Percentiles rank a stretch among this genome's conserved stretches.
These are phyloP conservation scores for Haliaeetus leucogaster DNA, from an alignment of 2,113 vertebrate species.

Conservation along the genomic window DNA sequence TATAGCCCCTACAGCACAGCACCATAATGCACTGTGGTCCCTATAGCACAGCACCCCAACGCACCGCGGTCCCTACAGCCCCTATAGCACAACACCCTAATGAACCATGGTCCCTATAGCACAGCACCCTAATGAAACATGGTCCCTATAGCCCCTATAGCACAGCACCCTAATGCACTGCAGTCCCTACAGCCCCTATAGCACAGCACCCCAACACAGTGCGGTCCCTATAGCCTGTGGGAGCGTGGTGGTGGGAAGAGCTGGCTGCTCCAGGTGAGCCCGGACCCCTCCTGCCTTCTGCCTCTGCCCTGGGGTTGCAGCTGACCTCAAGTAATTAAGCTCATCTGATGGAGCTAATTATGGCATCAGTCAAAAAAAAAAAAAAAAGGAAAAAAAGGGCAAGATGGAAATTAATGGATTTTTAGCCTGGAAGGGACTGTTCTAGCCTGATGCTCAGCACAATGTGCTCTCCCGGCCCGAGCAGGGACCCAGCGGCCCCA, in stretches of 20 bases:
- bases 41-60: background rate
- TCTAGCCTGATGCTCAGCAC: background rate
- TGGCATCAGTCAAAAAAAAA: background rate
- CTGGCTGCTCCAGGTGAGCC: background rate
- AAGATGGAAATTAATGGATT: background rate
- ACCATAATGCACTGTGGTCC: background rate
- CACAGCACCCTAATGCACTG: fast-evolving
- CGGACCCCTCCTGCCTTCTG: background rate
- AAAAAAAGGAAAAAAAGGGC: background rate
- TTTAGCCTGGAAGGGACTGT: background rate
- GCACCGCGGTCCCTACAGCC: fast-evolving
- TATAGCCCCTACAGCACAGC: background rate
- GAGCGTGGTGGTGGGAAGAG: fast-evolving
- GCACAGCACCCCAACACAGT: background rate
- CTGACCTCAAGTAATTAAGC: background rate
- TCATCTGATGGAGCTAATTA: background rate
- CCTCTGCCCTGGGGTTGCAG: background rate
- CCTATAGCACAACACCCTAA: no score
- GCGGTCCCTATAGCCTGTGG: background rate
- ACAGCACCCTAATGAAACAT: no score
- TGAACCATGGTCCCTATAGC: no score
- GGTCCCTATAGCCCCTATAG: no score
- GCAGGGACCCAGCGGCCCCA: background rate
- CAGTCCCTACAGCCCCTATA: background rate
- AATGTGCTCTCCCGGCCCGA: fast-evolving